Evolutionary conservation across 1,140 invertebrate species (phyloP).

Genomic region (Solenopsis invicta): DNA sequence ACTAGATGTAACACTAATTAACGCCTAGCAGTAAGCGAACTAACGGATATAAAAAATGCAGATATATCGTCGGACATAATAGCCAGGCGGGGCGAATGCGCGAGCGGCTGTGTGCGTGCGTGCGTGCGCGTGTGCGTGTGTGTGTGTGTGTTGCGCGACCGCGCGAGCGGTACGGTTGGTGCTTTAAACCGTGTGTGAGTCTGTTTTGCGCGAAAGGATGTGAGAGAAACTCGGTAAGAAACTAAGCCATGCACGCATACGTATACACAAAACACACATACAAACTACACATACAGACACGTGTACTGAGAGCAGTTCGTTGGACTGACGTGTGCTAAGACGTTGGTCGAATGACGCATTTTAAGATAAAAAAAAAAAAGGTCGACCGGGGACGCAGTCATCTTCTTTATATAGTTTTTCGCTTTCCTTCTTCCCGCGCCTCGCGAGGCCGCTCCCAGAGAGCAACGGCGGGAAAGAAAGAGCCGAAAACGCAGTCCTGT

Average conservation of each 20-base stretch:
- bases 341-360: constrained; percentile 86
- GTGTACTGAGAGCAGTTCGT: constrained; percentile 78
- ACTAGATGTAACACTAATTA: constrained; percentile 86
- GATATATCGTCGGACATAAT: constrained; percentile 80
- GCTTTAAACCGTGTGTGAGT: constrained; percentile 30
- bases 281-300: background rate
- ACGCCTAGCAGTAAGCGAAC: constrained; percentile 82
- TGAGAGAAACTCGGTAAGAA: constrained; percentile 48
- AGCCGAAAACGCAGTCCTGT: constrained; percentile 34
- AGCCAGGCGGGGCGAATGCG: constrained; percentile 61
- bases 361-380: constrained; percentile 81
- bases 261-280: background rate
- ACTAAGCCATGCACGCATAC: constrained; percentile 44
- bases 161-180: constrained; percentile 33
- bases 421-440: constrained; percentile 74
- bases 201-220: constrained; percentile 43
- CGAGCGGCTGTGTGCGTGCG: constrained; percentile 41
- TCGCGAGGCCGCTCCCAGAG: constrained; percentile 65
- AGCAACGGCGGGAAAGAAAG: constrained; percentile 41
- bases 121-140: background rate
- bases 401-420: constrained; percentile 72
- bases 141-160: background rate
- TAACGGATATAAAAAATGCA: constrained; percentile 81
- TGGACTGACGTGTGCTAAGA: constrained; percentile 82
- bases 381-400: constrained; percentile 79